A percentile compares a stretch with the other conserved stretches of the same genome.
Conservation (phyloP, 2,888 invertebrate species). For the Rhingia rostrata region DNA sequence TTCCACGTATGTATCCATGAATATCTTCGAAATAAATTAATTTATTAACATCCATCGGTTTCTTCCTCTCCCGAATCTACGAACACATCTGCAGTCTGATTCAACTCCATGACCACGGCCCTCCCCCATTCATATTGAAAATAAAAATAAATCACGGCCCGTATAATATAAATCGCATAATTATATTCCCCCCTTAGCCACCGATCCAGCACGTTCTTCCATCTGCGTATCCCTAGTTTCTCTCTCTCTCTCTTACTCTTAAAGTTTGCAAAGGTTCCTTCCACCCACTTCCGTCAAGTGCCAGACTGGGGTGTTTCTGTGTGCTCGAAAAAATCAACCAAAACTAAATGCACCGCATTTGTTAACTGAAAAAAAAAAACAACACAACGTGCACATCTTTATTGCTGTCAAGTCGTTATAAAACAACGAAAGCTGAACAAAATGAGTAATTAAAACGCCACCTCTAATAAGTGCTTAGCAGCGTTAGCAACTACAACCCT, state of each 20-base stretch:
- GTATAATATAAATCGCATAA: conserved; percentile 24
- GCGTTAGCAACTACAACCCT: conserved; percentile 25
- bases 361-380: background rate
- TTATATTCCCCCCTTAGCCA: conserved; percentile 17
- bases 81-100: background rate
- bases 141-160: conserved; percentile 52
- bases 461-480: conserved; percentile 25
- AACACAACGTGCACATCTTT: conserved; percentile 30
- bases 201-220: conserved; percentile 23
- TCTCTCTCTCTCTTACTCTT: background rate
- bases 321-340: conserved; percentile 51
- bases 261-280: background rate
- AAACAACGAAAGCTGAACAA: conserved; percentile 36
- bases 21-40: too few species aligned
- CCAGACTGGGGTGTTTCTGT: conserved; percentile 56
- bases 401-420: conserved; percentile 33
- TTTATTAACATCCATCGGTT: too few species aligned
- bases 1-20: too few species aligned
- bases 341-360: conserved; percentile 58
- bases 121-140: background rate
- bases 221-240: background rate
- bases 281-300: conserved; percentile 46
- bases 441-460: conserved; percentile 68
- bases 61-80: background rate
- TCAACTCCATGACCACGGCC: background rate